Evolutionary conservation across 2,888 invertebrate species (phyloP), one percentile per base, ranked within the genome.

Genomic region (Limnephilus auricula): DNA sequence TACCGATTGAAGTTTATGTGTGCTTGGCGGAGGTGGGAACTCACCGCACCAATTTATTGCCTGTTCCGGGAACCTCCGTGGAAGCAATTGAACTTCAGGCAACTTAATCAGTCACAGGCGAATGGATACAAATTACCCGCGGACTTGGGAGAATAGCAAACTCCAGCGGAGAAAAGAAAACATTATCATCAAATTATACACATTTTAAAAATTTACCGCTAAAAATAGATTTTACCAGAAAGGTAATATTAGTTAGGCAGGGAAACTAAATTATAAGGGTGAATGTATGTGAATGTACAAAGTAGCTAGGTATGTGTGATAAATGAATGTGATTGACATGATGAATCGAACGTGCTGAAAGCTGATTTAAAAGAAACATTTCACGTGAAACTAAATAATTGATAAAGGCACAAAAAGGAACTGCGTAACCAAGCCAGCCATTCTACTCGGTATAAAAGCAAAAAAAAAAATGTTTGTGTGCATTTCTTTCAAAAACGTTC

Each of bases 31-130:
- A 88, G 78, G 65, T 88, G 25, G 87, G 45, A 50, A 40, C 78
- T 78, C 78, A 88, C 78, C 79, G 86, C 87, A 78, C 87, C 90
- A 82, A 90, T 90, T 90, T 90, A 90, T 90, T 85, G 90, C 85
- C 90, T 32, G 78, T 88, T 79, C 87, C 78, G 37, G 87, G 34
- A 79, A 78, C 78, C 87, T 88, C 31, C 86, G 79, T 31, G 40
- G 90, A 78, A 90, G 85, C 90, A 86, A 90, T 90, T 90, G 87
- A 90, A 90, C 90, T 90, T 90, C 90, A n/a, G 90, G 83, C 79
- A 90, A 87, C 87, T 90, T 87, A 87, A 90, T 90, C 90, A 90
- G 90, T 90, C 87, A 80, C 90, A 80, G 86, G 90, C 85, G 90
- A 90, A 87, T 80, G 87, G 87, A 86, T 78, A 86, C 90, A 90